Percentiles rank a stretch among this genome's conserved stretches.
phyloP scores from a whole-genome alignment of 2,888 invertebrate genomes.

The Dioctria linearis region DNA sequence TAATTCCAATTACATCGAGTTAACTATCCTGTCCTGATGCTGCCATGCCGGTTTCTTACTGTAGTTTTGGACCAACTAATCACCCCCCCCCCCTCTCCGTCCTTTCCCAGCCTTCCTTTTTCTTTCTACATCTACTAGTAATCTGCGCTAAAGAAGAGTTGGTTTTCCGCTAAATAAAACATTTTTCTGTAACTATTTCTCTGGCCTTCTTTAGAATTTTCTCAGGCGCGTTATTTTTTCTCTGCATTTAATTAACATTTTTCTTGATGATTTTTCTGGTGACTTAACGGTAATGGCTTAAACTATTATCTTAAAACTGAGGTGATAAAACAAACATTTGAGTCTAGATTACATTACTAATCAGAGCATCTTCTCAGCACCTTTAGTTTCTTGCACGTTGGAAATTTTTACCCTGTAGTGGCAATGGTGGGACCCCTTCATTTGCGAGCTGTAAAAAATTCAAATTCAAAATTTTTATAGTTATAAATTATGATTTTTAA shows the following conservation, averaged over 20 bases:
- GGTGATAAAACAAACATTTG: constrained; percentile 37
- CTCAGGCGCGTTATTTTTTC: constrained; percentile 16
- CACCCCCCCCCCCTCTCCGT: background rate
- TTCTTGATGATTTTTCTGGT: background rate
- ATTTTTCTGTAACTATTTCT: background rate
- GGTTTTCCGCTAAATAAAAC: constrained; percentile 15
- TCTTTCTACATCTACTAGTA: too few species aligned
- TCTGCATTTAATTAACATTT: constrained; percentile 46
- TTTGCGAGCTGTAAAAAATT: constrained; percentile 61
- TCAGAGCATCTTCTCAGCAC: constrained; percentile 4
- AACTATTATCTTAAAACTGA: constrained; percentile 27
- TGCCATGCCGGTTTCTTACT: background rate
- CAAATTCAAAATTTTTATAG: too few species aligned
- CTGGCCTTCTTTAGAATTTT: constrained; percentile 1
- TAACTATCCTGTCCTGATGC: constrained; percentile 3
- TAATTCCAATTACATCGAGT: constrained; percentile 53
- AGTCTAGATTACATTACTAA: constrained; percentile 16
- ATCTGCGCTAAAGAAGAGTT: constrained; percentile 20
- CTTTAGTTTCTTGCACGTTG: constrained; percentile 66
- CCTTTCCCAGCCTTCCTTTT: background rate
- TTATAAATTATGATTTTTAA: too few species aligned
- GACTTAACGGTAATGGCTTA: constrained; percentile 37
- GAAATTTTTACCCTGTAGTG: constrained; percentile 65
- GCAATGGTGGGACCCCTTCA: constrained; percentile 65
- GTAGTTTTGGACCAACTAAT: background rate